Percentiles rank a stretch among this genome's conserved stretches.
phyloP scores from a whole-genome alignment of 2,797 vertebrate species.

The Mormyrus proboscirostris region DNA sequence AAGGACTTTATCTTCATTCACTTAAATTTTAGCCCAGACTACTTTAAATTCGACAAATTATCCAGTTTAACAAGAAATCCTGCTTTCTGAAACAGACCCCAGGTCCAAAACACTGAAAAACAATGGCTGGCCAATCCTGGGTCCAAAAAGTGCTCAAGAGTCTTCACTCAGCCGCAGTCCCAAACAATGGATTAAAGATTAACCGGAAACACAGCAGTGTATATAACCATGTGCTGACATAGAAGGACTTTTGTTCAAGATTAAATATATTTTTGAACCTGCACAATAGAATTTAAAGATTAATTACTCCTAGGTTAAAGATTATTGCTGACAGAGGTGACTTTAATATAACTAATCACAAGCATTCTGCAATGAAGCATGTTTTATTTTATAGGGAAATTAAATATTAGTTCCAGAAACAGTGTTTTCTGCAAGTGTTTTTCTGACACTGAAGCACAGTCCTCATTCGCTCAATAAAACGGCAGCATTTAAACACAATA shows the following conservation, averaged over 20 bases:
- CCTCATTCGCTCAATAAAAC: background rate
- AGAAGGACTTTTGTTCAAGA: background rate
- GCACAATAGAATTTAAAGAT: background rate
- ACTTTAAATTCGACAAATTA: background rate
- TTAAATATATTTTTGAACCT: background rate
- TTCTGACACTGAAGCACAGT: background rate
- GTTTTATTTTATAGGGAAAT: slow-evolving; percentile 6
- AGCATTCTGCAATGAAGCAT: background rate
- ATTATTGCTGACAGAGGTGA: background rate
- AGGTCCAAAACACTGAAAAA: background rate
- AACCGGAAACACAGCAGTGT: background rate
- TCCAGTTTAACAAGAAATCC: background rate
- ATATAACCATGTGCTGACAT: background rate
- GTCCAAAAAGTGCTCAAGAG: background rate
- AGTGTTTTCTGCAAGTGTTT: background rate
- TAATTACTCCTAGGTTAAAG: background rate
- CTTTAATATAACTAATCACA: background rate
- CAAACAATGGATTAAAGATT: background rate
- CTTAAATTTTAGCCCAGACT: background rate
- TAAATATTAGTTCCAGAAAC: slow-evolving; percentile 1
- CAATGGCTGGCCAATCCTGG: background rate
- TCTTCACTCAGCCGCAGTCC: background rate
- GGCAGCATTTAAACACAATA: background rate
- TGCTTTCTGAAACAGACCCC: background rate
- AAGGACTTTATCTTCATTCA: background rate